Evolutionary conservation across 1,140 invertebrate genomes (phyloP).

Genomic region (Drosophila nikananu): DNA sequence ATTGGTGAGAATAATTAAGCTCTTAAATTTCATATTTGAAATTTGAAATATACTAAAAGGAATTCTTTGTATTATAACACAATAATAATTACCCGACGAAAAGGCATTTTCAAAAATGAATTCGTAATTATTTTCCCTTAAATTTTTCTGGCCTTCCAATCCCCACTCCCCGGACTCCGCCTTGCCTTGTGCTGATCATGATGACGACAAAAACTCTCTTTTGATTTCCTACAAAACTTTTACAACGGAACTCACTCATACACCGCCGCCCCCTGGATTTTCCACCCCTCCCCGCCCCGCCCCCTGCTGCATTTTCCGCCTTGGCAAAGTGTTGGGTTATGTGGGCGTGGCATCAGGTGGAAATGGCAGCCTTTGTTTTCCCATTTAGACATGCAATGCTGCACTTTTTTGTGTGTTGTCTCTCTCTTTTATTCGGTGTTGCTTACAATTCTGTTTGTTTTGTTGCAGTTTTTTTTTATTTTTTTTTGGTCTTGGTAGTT

Average conservation of each 20-base stretch:
- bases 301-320: neutral
- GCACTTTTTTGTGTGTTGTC: conserved; percentile 41
- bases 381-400: conserved; percentile 56
- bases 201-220: conserved; percentile 44
- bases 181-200: conserved; percentile 28
- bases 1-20: neutral
- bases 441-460: conserved; percentile 75
- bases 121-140: neutral
- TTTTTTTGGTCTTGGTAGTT: conserved; percentile 35
- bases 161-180: neutral
- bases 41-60: no score
- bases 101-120: no score
- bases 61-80: no score
- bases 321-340: conserved; percentile 31
- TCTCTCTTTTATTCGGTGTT: conserved; percentile 66
- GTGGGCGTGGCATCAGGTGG: conserved; percentile 51
- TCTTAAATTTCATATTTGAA: neutral
- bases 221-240: conserved; percentile 54
- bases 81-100: no score
- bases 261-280: conserved; percentile 20
- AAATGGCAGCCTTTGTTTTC: conserved; percentile 53
- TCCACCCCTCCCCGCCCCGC: neutral
- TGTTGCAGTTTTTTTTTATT: conserved; percentile 22
- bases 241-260: conserved; percentile 46
- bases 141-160: neutral